Evolutionary conservation across 2,797 vertebrate genomes (phyloP).

Genomic region (Squalus acanthias): DNA sequence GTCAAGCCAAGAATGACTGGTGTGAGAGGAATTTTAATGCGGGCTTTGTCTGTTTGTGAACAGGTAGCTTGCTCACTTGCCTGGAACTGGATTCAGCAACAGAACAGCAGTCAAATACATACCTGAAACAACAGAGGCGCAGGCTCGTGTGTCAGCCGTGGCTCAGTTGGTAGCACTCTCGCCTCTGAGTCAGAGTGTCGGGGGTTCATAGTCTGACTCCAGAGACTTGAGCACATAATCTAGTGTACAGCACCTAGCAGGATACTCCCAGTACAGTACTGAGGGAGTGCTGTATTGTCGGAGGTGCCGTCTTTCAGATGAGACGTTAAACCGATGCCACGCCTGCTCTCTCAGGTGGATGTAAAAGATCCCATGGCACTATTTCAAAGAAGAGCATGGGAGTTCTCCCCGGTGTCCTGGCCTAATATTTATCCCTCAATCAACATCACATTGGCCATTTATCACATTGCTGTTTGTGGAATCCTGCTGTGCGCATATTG

Average conservation of each 20-base stretch:
- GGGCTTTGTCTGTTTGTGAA: not conserved
- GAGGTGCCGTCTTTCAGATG: not conserved
- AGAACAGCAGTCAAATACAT: not conserved
- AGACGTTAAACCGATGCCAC: not conserved
- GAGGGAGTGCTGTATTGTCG: not conserved
- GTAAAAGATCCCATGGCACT: not conserved
- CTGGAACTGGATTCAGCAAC: not conserved
- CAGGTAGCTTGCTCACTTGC: not conserved
- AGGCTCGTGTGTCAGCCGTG: not conserved
- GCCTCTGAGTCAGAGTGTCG: not conserved
- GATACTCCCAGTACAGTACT: not conserved
- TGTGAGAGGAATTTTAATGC: constrained; percentile 17
- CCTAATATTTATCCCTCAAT: not conserved
- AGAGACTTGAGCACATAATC: not conserved
- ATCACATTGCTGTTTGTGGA: not conserved
- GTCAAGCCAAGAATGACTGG: not conserved
- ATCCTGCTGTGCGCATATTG: not conserved
- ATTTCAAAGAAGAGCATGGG: not conserved
- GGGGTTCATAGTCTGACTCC: not conserved
- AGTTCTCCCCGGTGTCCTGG: not conserved
- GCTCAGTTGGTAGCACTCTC: not conserved
- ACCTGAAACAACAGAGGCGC: not conserved
- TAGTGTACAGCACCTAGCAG: not conserved
- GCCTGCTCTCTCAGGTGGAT: not conserved
- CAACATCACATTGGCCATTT: not conserved